Percentiles rank a stretch among this genome's conserved stretches.
Conservation (phyloP, 30 jellyfish, hydroid and myxozoan genomes). For the Rhopilema esculentum region DNA sequence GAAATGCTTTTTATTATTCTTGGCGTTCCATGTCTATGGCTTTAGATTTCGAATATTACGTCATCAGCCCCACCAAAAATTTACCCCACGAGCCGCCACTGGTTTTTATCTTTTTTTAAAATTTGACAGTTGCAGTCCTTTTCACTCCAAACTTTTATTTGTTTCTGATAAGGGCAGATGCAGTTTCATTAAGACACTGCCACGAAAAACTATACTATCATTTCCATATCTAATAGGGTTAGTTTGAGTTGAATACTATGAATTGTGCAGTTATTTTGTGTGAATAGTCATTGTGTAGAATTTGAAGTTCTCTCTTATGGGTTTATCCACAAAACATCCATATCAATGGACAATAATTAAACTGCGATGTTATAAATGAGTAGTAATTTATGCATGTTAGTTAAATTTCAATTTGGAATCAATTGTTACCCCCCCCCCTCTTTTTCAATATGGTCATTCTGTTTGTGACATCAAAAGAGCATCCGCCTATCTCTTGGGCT, state of each 20-base stretch:
- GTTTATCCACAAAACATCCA: not conserved
- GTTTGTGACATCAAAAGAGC: not conserved
- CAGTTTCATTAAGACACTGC: slow-evolving; percentile 1
- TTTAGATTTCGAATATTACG: too few relatives aligned
- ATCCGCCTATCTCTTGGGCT: slow-evolving; percentile 3
- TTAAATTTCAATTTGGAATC: too few relatives aligned
- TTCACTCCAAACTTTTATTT: not conserved
- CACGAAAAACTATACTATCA: slow-evolving; percentile 1
- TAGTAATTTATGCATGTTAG: not conserved
- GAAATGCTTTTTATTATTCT: too few relatives aligned
- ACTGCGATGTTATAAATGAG: slow-evolving; percentile 19
- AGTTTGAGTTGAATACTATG: too few relatives aligned
- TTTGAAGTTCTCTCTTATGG: not conserved
- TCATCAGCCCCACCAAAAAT: too few relatives aligned
- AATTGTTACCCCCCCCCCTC: not conserved
- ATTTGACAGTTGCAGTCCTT: slow-evolving; percentile 4
- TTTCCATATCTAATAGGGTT: not conserved
- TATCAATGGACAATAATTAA: slow-evolving; percentile 1
- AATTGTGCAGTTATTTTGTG: too few relatives aligned
- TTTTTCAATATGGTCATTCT: not conserved
- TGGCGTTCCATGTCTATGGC: too few relatives aligned
- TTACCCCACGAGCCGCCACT: too few relatives aligned
- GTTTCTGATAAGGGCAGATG: not conserved
- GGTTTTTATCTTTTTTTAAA: not conserved
- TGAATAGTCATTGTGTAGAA: too few relatives aligned